Evolutionary conservation across 92 coral and sea anemone genomes (phyloP).

Genomic region (Heteractis magnifica): DNA sequence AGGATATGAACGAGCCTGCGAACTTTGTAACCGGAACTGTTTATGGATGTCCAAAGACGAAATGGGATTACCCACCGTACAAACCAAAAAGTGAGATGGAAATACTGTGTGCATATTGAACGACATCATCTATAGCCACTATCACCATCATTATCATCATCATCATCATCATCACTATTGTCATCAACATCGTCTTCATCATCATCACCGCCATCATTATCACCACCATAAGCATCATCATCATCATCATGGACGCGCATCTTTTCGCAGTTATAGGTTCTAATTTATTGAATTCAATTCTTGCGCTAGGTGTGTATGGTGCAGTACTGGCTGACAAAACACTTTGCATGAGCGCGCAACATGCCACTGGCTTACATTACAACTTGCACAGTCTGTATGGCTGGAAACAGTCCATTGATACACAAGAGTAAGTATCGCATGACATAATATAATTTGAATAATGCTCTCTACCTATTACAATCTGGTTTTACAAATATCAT

Average conservation of each 20-base stretch:
- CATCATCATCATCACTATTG: no score
- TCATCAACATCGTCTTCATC: no score
- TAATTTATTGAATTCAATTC: neutral
- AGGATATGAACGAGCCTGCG: slow-evolving; percentile 99
- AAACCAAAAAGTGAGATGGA: slow-evolving; percentile 52
- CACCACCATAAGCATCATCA: no score
- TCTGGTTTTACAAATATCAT: neutral
- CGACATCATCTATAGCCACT: neutral
- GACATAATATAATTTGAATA: no score
- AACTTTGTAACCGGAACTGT: slow-evolving; percentile 86
- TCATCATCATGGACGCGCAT: no score
- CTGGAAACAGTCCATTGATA: slow-evolving; percentile 76
- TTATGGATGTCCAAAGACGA: slow-evolving; percentile 71
- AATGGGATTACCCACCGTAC: slow-evolving; percentile 87
- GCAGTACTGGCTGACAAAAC: slow-evolving; percentile 85
- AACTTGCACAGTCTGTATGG: slow-evolving; percentile 96
- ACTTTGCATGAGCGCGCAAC: slow-evolving; percentile 85
- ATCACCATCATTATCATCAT: no score
- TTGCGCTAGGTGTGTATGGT: slow-evolving; percentile 68
- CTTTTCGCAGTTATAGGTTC: neutral
- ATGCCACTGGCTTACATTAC: slow-evolving; percentile 58
- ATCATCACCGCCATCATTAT: no score
- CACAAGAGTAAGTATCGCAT: slow-evolving; percentile 60
- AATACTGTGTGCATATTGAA: neutral
- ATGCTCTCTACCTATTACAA: no score